These are phyloP conservation scores for Flexamia atlantica DNA, from an alignment of 2,888 invertebrate genomes.

Conservation along the genomic window DNA sequence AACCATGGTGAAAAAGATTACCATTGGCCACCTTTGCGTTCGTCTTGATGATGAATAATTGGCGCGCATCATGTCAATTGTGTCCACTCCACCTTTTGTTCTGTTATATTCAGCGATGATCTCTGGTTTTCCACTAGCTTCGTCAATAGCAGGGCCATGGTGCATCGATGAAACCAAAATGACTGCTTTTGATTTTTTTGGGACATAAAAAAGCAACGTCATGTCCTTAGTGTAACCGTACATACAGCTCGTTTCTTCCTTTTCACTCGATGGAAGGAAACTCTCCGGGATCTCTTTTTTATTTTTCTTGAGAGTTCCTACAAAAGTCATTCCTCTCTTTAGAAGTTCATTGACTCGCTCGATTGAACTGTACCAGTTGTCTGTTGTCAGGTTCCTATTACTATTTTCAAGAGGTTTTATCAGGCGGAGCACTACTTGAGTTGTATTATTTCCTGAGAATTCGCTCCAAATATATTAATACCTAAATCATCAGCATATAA, in stretches of 20 bases:
- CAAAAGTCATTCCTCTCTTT: no score
- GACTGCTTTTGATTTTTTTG: slow-evolving; percentile 58
- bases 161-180: no score
- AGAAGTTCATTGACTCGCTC: no score
- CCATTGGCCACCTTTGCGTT: no score
- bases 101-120: no score
- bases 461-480: no score
- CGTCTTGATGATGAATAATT: no score
- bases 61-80: slow-evolving; percentile 36
- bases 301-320: slow-evolving; percentile 56
- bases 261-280: slow-evolving; percentile 31
- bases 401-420: slow-evolving; percentile 43
- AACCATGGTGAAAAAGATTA: slow-evolving; percentile 21
- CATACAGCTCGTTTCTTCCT: slow-evolving; percentile 45
- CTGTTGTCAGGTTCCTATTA: slow-evolving; percentile 25
- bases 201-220: slow-evolving; percentile 43
- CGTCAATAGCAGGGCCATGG: no score
- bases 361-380: no score
- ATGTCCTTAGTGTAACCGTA: slow-evolving; percentile 39
- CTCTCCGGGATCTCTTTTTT: slow-evolving; percentile 44
- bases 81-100: no score
- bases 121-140: no score
- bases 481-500: no score
- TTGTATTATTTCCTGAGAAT: slow-evolving; percentile 11
- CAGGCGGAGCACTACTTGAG: slow-evolving; percentile 36